These are phyloP conservation scores for Rhineura floridana DNA, from an alignment of 2,113 vertebrate species.

Conservation along the genomic window DNA sequence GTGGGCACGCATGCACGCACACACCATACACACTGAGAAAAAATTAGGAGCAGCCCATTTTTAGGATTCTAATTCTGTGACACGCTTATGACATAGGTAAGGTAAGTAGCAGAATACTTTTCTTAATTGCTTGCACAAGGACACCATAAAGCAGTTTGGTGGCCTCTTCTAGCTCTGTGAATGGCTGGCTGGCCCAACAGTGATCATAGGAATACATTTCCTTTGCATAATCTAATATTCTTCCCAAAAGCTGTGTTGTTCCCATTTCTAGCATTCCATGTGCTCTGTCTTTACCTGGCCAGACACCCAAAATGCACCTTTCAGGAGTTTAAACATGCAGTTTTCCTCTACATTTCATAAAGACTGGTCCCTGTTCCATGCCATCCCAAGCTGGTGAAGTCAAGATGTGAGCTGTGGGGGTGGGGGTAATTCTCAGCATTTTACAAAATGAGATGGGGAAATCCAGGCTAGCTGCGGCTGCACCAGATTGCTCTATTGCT, in stretches of 20 bases:
- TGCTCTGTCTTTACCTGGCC: neutral
- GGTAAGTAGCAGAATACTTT: constrained; percentile 2
- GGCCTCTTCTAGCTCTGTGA: constrained; percentile 13
- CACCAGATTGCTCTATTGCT: constrained; percentile 4
- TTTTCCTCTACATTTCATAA: constrained; percentile 3
- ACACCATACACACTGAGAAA: neutral
- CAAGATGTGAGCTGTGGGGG: neutral
- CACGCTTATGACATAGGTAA: neutral
- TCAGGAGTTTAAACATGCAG: constrained; percentile 33
- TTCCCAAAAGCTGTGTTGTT: neutral
- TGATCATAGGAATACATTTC: neutral
- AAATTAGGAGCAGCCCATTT: neutral
- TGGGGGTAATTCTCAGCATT: no score
- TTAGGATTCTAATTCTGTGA: neutral
- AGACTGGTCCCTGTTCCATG: neutral
- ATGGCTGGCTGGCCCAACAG: neutral
- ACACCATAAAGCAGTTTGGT: neutral
- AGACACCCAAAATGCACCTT: constrained; percentile 1
- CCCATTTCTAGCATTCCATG: neutral
- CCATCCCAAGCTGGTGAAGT: neutral
- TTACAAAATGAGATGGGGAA: constrained; percentile 16
- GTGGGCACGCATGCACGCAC: neutral
- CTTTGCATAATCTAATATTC: neutral
- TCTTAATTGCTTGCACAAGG: neutral
- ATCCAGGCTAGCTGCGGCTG: neutral